phyloP scores from a whole-genome alignment of 2,888 invertebrate species.

The Aplocera efformata region DNA sequence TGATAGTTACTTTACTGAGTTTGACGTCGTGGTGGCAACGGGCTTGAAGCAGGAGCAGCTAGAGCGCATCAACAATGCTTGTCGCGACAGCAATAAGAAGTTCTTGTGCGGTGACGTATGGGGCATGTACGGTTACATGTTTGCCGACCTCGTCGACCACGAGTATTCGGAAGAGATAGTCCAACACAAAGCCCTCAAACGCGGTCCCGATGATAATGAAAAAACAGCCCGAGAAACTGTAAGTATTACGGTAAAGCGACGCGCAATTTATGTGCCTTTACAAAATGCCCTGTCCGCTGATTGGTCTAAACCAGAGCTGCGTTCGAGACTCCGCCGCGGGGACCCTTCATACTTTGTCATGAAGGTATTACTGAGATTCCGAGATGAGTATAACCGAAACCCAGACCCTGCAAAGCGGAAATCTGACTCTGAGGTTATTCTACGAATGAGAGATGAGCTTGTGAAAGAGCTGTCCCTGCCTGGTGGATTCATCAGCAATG shows the following conservation, averaged over 20 bases:
- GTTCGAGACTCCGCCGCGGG: conserved; percentile 83
- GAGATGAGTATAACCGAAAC: conserved; percentile 85
- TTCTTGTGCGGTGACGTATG: conserved; percentile 95
- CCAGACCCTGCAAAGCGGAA: conserved; percentile 84
- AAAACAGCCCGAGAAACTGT: conserved; percentile 69
- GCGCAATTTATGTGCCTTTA: conserved; percentile 83
- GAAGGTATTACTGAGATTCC: conserved; percentile 87
- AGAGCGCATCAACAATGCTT: conserved; percentile 87
- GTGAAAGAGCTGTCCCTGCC: conserved; percentile 76
- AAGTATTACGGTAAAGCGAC: conserved; percentile 82
- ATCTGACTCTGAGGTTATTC: conserved; percentile 82
- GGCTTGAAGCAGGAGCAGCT: conserved; percentile 86
- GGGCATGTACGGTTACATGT: conserved; percentile 95
- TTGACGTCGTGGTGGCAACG: conserved; percentile 92
- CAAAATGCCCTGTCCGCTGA: conserved; percentile 85
- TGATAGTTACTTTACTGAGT: conserved; percentile 86
- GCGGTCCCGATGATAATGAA: conserved; percentile 80
- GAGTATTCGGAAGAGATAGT: conserved; percentile 78
- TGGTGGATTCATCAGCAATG: conserved; percentile 68
- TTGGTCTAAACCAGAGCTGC: conserved; percentile 79
- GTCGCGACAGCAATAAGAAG: conserved; percentile 86
- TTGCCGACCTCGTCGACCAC: conserved; percentile 93
- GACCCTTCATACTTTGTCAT: conserved; percentile 88
- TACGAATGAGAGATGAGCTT: conserved; percentile 82
- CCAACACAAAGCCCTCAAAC: conserved; percentile 73